A percentile compares a stretch with the other conserved stretches of the same genome.
phyloP scores from a whole-genome alignment of 2,797 vertebrate genomes.

The Phataginus tetradactyla region DNA sequence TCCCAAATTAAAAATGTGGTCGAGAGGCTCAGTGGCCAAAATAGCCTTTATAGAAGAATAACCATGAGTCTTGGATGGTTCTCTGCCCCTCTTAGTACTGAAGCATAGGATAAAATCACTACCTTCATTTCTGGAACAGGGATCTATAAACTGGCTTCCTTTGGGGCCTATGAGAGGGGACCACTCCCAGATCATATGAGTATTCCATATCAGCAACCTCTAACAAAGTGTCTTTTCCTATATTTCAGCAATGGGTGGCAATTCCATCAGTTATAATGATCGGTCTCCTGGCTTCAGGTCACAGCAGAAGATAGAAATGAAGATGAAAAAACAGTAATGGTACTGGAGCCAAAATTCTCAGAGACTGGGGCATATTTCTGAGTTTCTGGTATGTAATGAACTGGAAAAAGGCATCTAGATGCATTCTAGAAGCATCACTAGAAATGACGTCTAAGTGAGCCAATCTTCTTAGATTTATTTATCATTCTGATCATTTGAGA shows the following conservation, averaged over 20 bases:
- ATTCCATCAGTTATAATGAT: background rate
- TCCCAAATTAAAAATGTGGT: background rate
- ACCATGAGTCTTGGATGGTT: background rate
- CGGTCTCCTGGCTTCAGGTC: background rate
- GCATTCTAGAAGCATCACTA: background rate
- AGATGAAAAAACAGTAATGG: background rate
- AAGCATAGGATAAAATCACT: background rate
- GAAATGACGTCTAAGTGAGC: slow-evolving; percentile 28
- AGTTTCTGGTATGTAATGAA: background rate
- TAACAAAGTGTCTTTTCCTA: background rate
- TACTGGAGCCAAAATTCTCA: background rate
- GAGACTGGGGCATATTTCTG: background rate
- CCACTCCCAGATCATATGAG: background rate
- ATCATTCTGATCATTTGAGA: background rate
- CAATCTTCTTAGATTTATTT: background rate
- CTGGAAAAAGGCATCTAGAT: background rate
- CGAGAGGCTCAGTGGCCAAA: background rate
- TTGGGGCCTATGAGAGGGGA: background rate
- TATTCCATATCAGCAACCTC: background rate
- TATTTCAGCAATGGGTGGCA: background rate
- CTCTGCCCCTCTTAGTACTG: background rate
- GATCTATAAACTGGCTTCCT: background rate
- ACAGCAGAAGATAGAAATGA: background rate
- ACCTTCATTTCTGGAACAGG: background rate
- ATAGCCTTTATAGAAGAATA: background rate